Conservation (phyloP, 2,113 vertebrate species). For the Benitochromis conjunctus region DNA sequence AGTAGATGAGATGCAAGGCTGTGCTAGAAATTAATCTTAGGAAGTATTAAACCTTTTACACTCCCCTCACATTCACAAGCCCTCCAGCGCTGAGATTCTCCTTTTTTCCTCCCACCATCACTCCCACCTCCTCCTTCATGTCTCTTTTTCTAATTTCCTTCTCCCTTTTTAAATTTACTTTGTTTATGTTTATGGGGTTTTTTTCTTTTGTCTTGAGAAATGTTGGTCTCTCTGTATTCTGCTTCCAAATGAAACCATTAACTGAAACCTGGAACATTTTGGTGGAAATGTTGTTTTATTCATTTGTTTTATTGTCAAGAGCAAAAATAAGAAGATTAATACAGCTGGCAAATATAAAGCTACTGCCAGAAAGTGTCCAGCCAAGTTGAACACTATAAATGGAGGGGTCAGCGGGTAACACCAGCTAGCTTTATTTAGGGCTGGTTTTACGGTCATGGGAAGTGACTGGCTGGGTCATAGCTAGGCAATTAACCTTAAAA, state of each 20-base stretch:
- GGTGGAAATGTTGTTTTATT: neutral
- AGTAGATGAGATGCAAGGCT: constrained; percentile 19
- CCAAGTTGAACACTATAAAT: neutral
- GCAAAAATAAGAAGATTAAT: neutral
- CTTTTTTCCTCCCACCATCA: neutral
- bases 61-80: neutral
- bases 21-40: constrained; percentile 39
- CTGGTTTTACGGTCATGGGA: neutral
- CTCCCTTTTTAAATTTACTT: neutral
- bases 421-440: neutral
- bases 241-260: neutral
- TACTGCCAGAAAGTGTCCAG: neutral
- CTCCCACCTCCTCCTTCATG: neutral
- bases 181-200: neutral
- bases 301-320: neutral
- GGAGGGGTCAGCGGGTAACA: neutral
- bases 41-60: constrained; percentile 15
- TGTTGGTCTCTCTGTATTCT: neutral
- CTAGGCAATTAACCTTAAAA: neutral
- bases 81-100: neutral
- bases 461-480: neutral
- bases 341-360: neutral
- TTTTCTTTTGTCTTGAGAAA: neutral
- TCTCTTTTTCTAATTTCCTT: neutral
- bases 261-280: neutral